phyloP scores from a whole-genome alignment of 92 coral and sea anemone genomes.

The Micromussa lordhowensis region DNA sequence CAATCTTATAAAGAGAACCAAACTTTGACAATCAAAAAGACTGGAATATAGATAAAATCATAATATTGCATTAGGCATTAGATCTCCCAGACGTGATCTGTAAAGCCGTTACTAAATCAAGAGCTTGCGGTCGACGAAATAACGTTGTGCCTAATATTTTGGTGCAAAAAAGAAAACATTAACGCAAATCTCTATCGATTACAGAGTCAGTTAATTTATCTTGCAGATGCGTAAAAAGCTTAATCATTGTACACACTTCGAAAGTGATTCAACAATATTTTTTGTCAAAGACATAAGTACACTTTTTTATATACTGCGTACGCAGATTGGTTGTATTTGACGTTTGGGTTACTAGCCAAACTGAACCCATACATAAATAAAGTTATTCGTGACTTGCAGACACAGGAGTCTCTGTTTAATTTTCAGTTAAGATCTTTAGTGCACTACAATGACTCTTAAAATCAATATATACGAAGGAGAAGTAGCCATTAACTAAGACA shows the following conservation, averaged over 20 bases:
- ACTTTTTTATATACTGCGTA: background rate
- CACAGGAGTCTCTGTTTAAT: background rate
- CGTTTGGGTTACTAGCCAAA: background rate
- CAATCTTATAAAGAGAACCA: background rate
- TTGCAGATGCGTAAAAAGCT: background rate
- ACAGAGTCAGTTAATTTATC: background rate
- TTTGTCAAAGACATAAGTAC: too few relatives aligned
- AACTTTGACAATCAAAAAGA: background rate
- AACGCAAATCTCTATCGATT: background rate
- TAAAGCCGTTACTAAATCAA: background rate
- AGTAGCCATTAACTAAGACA: background rate
- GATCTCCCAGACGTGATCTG: background rate
- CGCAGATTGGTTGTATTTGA: background rate
- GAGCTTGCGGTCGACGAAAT: background rate
- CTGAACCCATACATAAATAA: slow-evolving; percentile 1
- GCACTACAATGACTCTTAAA: background rate
- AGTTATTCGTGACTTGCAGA: background rate
- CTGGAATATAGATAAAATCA: background rate
- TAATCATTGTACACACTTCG: background rate
- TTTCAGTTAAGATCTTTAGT: background rate
- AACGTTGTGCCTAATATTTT: background rate
- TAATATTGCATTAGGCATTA: too few relatives aligned
- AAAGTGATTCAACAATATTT: background rate
- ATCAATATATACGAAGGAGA: slow-evolving; percentile 1
- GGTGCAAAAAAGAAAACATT: background rate